A percentile compares a stretch with the other conserved stretches of the same genome.
phyloP scores from a whole-genome alignment of 1,140 invertebrate genomes.

The Drosophila malerkotliana region DNA sequence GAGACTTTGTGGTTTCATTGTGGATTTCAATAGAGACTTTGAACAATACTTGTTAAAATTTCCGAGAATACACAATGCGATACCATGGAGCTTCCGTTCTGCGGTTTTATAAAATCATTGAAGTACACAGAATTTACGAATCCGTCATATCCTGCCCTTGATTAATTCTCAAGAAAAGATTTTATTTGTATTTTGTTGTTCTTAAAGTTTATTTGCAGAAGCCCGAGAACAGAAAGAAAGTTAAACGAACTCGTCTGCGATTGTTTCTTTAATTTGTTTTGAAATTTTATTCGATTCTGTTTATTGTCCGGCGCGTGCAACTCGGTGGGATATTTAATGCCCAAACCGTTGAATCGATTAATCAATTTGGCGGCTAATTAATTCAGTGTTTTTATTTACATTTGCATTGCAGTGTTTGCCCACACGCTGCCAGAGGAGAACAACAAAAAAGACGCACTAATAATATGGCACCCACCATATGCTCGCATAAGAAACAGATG shows the following conservation, averaged over 20 bases:
- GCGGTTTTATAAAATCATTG: slow-evolving; percentile 16
- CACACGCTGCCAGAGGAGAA: slow-evolving; percentile 16
- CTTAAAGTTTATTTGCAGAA: slow-evolving; percentile 18
- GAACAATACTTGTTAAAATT: neutral
- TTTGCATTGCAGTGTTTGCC: slow-evolving; percentile 32
- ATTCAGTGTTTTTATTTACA: slow-evolving; percentile 43
- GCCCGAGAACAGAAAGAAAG: slow-evolving; percentile 15
- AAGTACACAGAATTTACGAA: slow-evolving; percentile 29
- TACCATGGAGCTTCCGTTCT: slow-evolving; percentile 11
- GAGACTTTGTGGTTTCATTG: too few species aligned
- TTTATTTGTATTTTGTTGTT: slow-evolving; percentile 8
- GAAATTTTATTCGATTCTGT: slow-evolving; percentile 24
- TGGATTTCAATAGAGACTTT: neutral
- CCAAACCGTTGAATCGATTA: slow-evolving; percentile 55
- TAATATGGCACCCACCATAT: slow-evolving; percentile 68
- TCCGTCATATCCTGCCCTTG: slow-evolving; percentile 9
- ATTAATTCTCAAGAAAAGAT: slow-evolving; percentile 10
- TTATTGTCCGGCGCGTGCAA: slow-evolving; percentile 37
- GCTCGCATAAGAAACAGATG: slow-evolving; percentile 67
- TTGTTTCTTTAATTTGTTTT: slow-evolving; percentile 28
- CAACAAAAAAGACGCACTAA: neutral
- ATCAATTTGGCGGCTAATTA: slow-evolving; percentile 65
- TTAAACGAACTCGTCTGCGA: slow-evolving; percentile 60
- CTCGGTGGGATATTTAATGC: slow-evolving; percentile 20
- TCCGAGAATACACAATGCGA: neutral